A percentile compares a stretch with the other conserved stretches of the same genome.
These are phyloP conservation scores for Daktulosphaira vitifoliae DNA, from an alignment of 1,140 invertebrate genomes.

Conservation along the genomic window DNA sequence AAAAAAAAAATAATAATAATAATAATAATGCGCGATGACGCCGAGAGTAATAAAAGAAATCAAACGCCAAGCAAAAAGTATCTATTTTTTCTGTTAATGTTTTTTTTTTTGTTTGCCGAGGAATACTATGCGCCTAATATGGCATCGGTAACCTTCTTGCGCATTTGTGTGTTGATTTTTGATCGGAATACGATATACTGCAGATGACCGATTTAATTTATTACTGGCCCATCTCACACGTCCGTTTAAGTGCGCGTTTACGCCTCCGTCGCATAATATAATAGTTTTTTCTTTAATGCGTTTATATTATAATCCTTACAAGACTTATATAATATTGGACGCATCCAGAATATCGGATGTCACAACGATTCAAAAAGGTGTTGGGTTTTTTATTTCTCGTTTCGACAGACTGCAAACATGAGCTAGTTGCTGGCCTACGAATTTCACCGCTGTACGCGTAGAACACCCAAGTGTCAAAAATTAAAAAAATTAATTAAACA, in stretches of 20 bases:
- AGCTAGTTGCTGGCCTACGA: too few relatives aligned
- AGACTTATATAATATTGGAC: too few relatives aligned
- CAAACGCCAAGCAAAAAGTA: too few relatives aligned
- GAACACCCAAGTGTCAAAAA: slow-evolving; percentile 22
- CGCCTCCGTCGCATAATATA: slow-evolving; percentile 20
- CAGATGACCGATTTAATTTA: slow-evolving; percentile 30
- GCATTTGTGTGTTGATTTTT: not conserved
- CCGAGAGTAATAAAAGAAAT: too few relatives aligned
- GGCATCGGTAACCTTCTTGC: not conserved
- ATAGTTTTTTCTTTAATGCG: too few relatives aligned
- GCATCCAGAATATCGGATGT: slow-evolving; percentile 4
- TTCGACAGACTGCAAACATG: not conserved
- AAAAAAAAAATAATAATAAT: too few relatives aligned
- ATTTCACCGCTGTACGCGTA: too few relatives aligned
- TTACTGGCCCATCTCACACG: slow-evolving; percentile 26
- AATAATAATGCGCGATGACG: too few relatives aligned
- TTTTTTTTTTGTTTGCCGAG: too few relatives aligned
- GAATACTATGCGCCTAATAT: too few relatives aligned
- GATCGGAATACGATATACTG: slow-evolving; percentile 28
- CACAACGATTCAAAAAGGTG: not conserved
- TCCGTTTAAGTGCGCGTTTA: slow-evolving; percentile 31
- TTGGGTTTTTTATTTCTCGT: not conserved
- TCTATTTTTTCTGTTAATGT: too few relatives aligned
- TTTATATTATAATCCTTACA: too few relatives aligned
- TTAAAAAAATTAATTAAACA: not conserved